Evolutionary conservation across 2,888 invertebrate genomes (phyloP), one percentile per base, ranked within the genome.

Genomic region (Callinectes sapidus): DNA sequence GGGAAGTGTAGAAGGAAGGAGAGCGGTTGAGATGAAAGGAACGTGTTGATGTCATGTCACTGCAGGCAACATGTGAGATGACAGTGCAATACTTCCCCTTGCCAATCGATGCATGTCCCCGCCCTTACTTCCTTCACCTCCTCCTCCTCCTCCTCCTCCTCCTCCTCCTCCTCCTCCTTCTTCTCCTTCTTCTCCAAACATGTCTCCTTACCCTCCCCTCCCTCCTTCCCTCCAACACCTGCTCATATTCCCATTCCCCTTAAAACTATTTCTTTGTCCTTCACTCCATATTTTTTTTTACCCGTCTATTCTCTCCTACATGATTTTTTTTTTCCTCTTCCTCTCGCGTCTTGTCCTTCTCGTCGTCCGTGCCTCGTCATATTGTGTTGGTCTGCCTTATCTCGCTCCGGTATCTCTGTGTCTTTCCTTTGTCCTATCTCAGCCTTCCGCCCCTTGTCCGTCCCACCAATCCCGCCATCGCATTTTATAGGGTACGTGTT

Each of bases 331-430:
- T 28, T 71, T 8, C 28, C 71, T 71, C n/a, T 71, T 10, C 28
- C 61, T 61, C 8, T 16, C 61, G 61, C 23, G 61, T 61, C 61
- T 61, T 71, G n/a, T 71, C 71, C 23, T n/a, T n/a, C 71, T 71
- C n/a, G 6, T 71, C 1, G 10, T 71, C 28, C 23, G 23, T 71
- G n/a, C 8, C n/a, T 71, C 28, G 71, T 71, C 23, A 71, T 71
- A n/a, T 71, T 71, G 71, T 71, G 71, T 18, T 61, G 71, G n/a
- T 71, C 71, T n/a, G 71, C 71, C n/a, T 71, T 71, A 71, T 71
- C 71, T 71, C 71, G 3, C n/a, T 71, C 28, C n/a, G 23, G n/a
- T 71, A 71, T 71, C 71, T 71, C n/a, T 0, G 0, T 71, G 71
- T 71, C n/a, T 71, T 23, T 10, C n/a, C 71, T 71, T 23, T 71